Evolutionary conservation across 1,140 invertebrate genomes (phyloP), one percentile per base, ranked within the genome.

Genomic region (Ceratina calcarata): DNA sequence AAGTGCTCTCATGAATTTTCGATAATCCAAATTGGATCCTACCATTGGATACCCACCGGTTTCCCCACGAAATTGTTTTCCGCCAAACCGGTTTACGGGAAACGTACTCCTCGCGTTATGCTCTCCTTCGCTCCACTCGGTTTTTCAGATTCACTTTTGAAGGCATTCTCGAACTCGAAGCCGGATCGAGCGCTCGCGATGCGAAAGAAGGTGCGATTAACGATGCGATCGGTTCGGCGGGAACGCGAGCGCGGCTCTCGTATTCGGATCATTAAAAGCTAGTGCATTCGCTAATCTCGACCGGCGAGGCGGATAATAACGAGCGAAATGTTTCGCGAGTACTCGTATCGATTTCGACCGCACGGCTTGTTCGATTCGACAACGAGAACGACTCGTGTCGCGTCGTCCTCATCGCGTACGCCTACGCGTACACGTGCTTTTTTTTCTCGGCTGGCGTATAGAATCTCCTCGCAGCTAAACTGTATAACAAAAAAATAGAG

Each of bases 21-120:
- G 89, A 91, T 91, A 90, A 91, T 91, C 90, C 89, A 90, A 90
- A 91, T 90, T 90, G 90, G 86, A 90, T 90, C 90, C 89, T 82
- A 79, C 86, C 84, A 90, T 88, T 87, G 89, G 75, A 37, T 79
- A 80, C 69, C 64, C 67, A 24, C 20, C 64, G 61, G 16, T 53
- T 74, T 37, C 68, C 22, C 67, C 58, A 13, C 69, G 64, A 66
- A 86, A 86, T 86, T 81, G 67, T 86, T 81, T 83, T 55, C 16
- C 57, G 3, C 62, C 49, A 4, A 32, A 32, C 27, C 27, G 66
- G 80, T 80, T 65, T 85, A 74, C 67, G 57, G 67, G 81, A 86
- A 83, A 76, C 70, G 67, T 24, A 12, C 0, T 22, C 3, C 58
- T 24, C 1, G 22, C 32, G 8, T 18, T 61, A 37, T 13, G n/a